Base-by-base conservation (phyloP, 1,140 invertebrate genomes). In the Dendroctonus ponderosae region DNA sequence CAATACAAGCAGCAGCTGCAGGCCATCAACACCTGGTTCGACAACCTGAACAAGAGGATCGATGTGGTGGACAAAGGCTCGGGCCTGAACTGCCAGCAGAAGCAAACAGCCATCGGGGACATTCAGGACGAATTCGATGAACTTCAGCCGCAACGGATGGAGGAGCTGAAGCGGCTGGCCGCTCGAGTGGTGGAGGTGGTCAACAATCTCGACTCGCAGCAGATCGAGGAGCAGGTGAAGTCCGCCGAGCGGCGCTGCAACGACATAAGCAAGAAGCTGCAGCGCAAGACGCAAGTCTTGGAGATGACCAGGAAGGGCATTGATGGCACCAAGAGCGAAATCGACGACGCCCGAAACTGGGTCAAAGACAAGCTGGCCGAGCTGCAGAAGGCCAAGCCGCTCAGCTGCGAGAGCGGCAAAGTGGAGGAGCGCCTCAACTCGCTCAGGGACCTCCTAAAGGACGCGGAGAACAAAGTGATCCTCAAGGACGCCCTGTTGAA, bases 211-310 rank as follows among this genome's bases (percentile, higher is more conserved):
- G 94, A 96, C 78, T 89, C 89, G 0, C 92, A 96, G 71, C 91
- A 96, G 78, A 88, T 96, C 14, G 92, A 96, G 76, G 94, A 96
- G 76, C 90, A 91, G 82, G 66, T 72, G 67, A 93, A 93, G 78
- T 88, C 88, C 0, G 82, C 92, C 2, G 92, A 96, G 75, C 83
- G 92, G 70, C 84, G 91, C 64, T 89, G 92, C 68, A 88, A 87
- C 56, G 93, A 96, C 75, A 86, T 94, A 0, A 83, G 85, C 38
- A 95, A 94, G 73, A 86, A 93, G 60, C 85, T 94, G 37, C 87
- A 91, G 73, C 84, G 93, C 46, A 94, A 94, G 77, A 79, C 87
- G 3, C 89, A 93, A 78, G 85, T 93, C 57, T 76, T 93, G 42
- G 89, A 93, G 71, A 88, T 87, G 68, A 90, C 90, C 2, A 86